phyloP scores from a whole-genome alignment of 2,113 vertebrate species.

The Blennius ocellaris region DNA sequence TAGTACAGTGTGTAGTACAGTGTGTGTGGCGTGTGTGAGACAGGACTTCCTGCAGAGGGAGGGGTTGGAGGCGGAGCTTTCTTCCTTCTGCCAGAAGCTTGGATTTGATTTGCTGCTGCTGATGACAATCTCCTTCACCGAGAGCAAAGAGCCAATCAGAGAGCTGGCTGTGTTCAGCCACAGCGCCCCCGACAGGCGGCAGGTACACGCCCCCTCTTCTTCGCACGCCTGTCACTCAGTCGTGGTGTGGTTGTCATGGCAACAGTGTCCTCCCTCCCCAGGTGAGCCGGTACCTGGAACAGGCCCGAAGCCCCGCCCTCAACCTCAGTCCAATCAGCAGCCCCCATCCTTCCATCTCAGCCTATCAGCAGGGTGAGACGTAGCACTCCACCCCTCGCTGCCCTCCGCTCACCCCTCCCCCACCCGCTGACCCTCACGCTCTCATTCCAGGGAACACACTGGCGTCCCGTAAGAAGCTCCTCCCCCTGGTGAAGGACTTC shows the following conservation, averaged over 20 bases:
- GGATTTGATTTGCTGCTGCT: constrained; percentile 83
- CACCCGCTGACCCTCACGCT: not conserved
- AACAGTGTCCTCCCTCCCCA: constrained; percentile 45
- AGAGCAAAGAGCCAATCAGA: constrained; percentile 84
- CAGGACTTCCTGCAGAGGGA: constrained; percentile 86
- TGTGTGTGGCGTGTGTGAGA: constrained; percentile 24
- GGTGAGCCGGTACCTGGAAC: constrained; percentile 88
- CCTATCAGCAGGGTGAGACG: constrained; percentile 86
- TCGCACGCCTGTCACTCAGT: too few relatives aligned
- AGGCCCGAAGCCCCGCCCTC: constrained; percentile 78
- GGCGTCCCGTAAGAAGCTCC: constrained; percentile 89
- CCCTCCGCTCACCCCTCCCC: too few relatives aligned
- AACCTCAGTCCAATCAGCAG: constrained; percentile 80
- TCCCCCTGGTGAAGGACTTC: constrained; percentile 88
- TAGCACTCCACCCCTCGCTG: too few relatives aligned
- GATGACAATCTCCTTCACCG: constrained; percentile 88
- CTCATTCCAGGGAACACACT: constrained; percentile 80
- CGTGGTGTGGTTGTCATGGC: constrained; percentile 8
- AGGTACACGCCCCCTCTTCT: constrained; percentile 71
- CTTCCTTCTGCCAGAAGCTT: constrained; percentile 83
- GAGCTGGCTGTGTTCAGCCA: constrained; percentile 89
- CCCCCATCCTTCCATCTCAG: constrained; percentile 75
- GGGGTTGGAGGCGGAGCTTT: constrained; percentile 83
- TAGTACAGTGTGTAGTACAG: not conserved
- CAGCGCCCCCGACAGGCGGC: constrained; percentile 66